Base-by-base conservation (phyloP, 1,140 invertebrate species). In the Coptotermes formosanus region DNA sequence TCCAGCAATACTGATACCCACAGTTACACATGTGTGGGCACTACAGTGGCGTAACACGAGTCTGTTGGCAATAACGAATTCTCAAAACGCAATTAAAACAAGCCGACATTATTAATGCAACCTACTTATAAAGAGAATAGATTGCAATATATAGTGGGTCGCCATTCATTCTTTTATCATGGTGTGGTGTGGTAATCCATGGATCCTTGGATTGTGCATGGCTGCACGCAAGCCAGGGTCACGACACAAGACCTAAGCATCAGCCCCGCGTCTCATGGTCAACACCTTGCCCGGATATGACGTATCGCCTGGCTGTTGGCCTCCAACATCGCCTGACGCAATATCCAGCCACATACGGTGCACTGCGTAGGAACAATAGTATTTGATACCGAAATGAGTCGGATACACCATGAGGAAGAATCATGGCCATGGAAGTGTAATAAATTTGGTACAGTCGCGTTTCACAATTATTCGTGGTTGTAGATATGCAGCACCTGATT, bases 301-400 rank as follows among this genome's bases (percentile, higher is more conserved):
- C 64, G 64, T 75, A 75, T 14, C 14, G 64, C 64, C 25, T 30
- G 8, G 64, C 14, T 75, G 64, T 16, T 30, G 64, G 64, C 64
- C 64, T 75, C 64, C 64, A 75, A 75, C 64, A 25, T 2, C 2
- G 64, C 25, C 64, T 75, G 64, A 75, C 64, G 64, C 64, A 75
- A 75, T 75, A 75, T 75, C 64, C 64, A 75, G 64, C 64, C n/a
- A 75, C 64, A 75, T 30, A 75, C n/a, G 64, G 64, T 75, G 64
- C 64, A 75, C 64, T 75, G 64, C 64, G 64, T 75, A 75, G 64
- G 64, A 75, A 75, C 64, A 75, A 75, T 75, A 30, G 64, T 9
- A 75, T 75, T 30, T 75, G 64, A 75, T 75, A 12, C 64, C 64
- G 8, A 75, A 75, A 30, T n/a, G n/a, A 75, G 64, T 75, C 64